Evolutionary conservation across 2,888 invertebrate genomes (phyloP).

Genomic region (Stenotaenia linearis): DNA sequence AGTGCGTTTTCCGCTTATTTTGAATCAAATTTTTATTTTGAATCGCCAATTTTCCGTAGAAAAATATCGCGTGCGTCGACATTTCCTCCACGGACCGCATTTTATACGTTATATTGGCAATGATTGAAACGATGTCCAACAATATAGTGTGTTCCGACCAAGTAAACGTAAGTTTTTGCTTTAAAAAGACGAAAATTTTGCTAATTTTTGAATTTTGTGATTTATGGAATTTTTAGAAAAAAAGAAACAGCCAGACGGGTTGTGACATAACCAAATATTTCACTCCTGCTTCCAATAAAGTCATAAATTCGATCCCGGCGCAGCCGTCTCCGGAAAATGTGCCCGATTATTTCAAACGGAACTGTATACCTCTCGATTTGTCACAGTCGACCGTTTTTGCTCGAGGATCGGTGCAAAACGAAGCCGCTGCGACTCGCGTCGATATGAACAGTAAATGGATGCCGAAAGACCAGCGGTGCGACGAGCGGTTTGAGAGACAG

Average conservation of each 20-base stretch:
- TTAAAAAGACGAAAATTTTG: background rate
- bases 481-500: background rate
- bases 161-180: background rate
- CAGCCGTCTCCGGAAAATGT: background rate
- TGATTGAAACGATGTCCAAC: constrained; percentile 27
- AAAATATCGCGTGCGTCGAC: too few relatives aligned
- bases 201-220: too few relatives aligned
- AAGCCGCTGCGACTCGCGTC: background rate
- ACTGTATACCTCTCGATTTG: constrained; percentile 1
- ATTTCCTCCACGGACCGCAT: background rate
- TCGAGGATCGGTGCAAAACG: background rate
- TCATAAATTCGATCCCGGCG: background rate
- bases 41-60: background rate
- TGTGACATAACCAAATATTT: constrained; percentile 31
- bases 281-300: background rate
- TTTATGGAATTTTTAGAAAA: too few relatives aligned
- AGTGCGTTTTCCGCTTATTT: background rate
- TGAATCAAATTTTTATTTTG: background rate
- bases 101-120: background rate
- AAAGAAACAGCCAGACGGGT: background rate
- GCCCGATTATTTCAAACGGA: constrained; percentile 7
- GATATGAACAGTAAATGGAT: constrained; percentile 5
- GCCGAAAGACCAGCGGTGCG: too few relatives aligned
- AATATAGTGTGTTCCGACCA: constrained; percentile 4
- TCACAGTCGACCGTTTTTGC: constrained; percentile 1